Base-by-base conservation (phyloP, 2,797 vertebrate genomes). In the Lepidocolaptes lacrymiger region DNA sequence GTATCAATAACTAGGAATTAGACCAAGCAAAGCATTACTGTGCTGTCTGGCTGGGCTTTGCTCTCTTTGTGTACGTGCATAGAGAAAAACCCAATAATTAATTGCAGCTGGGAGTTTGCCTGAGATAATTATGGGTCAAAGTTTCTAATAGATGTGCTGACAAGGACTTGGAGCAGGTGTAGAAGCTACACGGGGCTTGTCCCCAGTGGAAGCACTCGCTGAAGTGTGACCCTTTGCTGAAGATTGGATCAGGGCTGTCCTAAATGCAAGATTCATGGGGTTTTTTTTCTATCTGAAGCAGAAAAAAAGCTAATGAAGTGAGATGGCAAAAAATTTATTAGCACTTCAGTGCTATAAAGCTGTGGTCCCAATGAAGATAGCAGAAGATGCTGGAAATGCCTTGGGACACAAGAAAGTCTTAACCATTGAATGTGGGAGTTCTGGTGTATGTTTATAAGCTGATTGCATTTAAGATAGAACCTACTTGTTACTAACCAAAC, bases 151-250 rank as follows among this genome's bases (percentile, higher is more conserved):
- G 44, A 46, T 17, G 16, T 59, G 61, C 21, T 59, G 76, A 44
- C 77, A 46, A 83, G 46, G 63, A 80, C 51, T 4, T 83, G 64
- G 43, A 84, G 79, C 88, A 93, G 83, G 68, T 91, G 88, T 46
- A 61, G 64, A 48, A 80, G 36, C 14, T 23, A 19, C 23, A 12
- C 21, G 24, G 88, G 85, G 68, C 73, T 74, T 46, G 58, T 96
- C 90, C 72, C 85, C 56, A 34, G 61, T 46, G 85, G 32, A 93
- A 18, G 64, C 37, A 67, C 20, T 63, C 0, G 0, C 2, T 85
- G 41, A 64, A 55, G 72, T 82, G 56, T 74, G 72, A 74, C 69
- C 14, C 4, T 17, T 63, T 20, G 5, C 79, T 44, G 44, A 41
- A 74, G 85, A 55, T 39, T 39, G 30, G 3, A 71, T 69, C 30